Conservation (phyloP, 2,797 vertebrate genomes). For the Triplophysa yarkandensis region DNA sequence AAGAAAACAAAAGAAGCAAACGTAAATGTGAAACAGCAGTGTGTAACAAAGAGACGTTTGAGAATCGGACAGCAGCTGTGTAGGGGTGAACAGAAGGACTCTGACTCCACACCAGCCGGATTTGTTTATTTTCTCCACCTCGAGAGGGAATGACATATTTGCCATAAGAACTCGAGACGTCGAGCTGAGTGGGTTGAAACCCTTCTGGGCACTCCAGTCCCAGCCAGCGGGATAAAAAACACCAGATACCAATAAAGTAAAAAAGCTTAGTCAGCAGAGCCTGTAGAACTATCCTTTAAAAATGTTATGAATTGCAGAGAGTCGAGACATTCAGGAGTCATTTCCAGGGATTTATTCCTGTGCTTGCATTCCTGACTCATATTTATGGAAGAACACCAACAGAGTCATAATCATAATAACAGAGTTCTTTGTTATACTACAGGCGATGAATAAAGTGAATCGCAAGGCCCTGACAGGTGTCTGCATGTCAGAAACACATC, state of each 20-base stretch:
- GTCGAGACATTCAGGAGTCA: neutral
- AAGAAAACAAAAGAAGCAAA: conserved; percentile 23
- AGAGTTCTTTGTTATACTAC: neutral
- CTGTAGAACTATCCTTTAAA: too few relatives aligned
- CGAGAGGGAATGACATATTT: conserved; percentile 49
- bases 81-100: conserved; percentile 33
- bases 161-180: conserved; percentile 38
- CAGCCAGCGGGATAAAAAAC: neutral
- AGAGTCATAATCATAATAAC: conserved; percentile 16
- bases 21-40: conserved; percentile 11
- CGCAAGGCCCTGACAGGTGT: neutral
- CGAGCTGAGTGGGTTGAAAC: conserved; percentile 12
- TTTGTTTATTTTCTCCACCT: conserved; percentile 49
- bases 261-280: conserved; percentile 31
- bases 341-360: neutral
- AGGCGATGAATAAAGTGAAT: neutral
- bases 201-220: neutral
- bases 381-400: conserved; percentile 1
- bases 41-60: conserved; percentile 10
- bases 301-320: too few relatives aligned
- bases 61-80: neutral
- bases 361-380: neutral
- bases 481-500: neutral
- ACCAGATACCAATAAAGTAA: neutral
- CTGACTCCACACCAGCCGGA: conserved; percentile 7